phyloP scores from a whole-genome alignment of 2,888 invertebrate species.

The Sipha maydis region DNA sequence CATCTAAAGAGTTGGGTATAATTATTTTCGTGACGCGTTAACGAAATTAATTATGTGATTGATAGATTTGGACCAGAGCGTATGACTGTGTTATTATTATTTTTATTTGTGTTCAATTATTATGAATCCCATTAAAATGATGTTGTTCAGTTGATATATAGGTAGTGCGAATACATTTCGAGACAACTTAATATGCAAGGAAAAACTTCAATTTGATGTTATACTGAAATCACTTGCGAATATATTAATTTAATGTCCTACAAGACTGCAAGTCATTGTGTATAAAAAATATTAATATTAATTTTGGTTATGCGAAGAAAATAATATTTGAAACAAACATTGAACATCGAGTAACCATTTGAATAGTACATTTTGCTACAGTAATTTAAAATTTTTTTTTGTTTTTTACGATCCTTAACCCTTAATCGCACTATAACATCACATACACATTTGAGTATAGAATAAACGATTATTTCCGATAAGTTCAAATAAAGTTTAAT shows the following conservation, averaged over 20 bases:
- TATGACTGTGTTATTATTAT: neutral
- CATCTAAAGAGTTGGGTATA: neutral
- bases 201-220: neutral
- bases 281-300: neutral
- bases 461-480: no score
- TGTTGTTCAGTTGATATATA: neutral
- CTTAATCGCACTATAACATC: no score
- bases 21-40: neutral
- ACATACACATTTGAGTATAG: no score
- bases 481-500: no score
- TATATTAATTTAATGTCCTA: neutral
- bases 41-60: neutral
- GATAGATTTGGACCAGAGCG: neutral
- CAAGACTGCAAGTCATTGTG: neutral
- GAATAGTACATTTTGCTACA: neutral
- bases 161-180: neutral
- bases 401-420: no score
- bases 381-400: no score
- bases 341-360: no score
- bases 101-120: neutral
- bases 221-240: neutral
- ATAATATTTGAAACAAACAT: neutral
- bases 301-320: neutral
- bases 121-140: neutral
- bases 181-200: neutral